Evolutionary conservation across 2,888 invertebrate species (phyloP).

Genomic region (Brachypterus glaber): DNA sequence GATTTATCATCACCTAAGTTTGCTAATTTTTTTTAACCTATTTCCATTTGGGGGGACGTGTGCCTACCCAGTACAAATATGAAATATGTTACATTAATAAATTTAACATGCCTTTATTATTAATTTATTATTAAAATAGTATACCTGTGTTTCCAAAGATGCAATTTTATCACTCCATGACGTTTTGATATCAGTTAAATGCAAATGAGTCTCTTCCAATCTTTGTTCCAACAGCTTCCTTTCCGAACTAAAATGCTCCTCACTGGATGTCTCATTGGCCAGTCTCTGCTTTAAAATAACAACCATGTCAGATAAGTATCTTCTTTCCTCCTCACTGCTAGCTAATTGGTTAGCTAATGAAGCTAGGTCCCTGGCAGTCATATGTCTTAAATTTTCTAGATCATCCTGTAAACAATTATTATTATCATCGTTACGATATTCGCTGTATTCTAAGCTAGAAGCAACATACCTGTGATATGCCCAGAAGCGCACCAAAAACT

Average conservation of each 20-base stretch:
- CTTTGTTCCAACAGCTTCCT: constrained; percentile 62
- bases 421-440: neutral
- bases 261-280: constrained; percentile 42
- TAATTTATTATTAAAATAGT: too few species aligned
- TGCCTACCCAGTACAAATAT: too few species aligned
- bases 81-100: too few species aligned
- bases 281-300: constrained; percentile 47
- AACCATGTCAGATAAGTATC: constrained; percentile 57
- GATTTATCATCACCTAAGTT: too few species aligned
- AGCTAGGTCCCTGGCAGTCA: constrained; percentile 61
- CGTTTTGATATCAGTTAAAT: constrained; percentile 80
- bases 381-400: constrained; percentile 63
- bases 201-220: constrained; percentile 75
- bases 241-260: constrained; percentile 50
- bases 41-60: too few species aligned
- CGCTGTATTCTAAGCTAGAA: constrained; percentile 26
- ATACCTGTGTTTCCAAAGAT: constrained; percentile 78
- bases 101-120: too few species aligned
- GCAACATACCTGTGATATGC: constrained; percentile 39
- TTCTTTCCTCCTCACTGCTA: constrained; percentile 65
- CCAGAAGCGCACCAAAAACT: constrained; percentile 33
- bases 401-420: constrained; percentile 55
- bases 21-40: too few species aligned
- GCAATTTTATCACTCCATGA: constrained; percentile 89
- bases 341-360: constrained; percentile 59